Evolutionary conservation across 92 coral and sea anemone species (phyloP).

Genomic region (Epizoanthus scotinus): DNA sequence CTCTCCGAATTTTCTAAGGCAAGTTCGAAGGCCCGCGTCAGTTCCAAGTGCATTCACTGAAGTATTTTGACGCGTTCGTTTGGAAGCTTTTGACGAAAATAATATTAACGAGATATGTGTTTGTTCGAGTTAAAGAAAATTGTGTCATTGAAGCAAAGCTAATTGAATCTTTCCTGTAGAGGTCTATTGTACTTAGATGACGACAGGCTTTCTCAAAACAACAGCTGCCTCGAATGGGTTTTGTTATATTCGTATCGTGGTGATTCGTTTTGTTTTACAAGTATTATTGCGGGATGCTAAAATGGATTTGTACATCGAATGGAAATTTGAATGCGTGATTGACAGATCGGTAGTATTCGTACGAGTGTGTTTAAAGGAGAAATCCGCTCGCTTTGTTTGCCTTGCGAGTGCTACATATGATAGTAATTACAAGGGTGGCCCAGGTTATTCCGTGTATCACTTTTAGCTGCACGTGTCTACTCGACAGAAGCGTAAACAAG

Average conservation of each 20-base stretch:
- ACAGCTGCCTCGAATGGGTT: constrained; percentile 42
- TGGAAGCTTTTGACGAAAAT: constrained; percentile 15
- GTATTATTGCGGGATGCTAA: constrained; percentile 36
- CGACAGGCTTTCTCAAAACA: constrained; percentile 33
- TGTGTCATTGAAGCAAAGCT: constrained; percentile 36
- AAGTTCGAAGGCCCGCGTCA: neutral
- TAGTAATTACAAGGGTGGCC: constrained; percentile 20
- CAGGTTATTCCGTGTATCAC: constrained; percentile 20
- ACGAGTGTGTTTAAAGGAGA: constrained; percentile 25
- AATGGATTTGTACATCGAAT: constrained; percentile 23
- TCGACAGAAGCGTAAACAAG: constrained; percentile 33
- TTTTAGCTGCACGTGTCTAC: constrained; percentile 32
- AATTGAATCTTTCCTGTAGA: constrained; percentile 48
- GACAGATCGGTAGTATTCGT: constrained; percentile 23
- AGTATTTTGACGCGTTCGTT: neutral
- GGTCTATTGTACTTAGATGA: constrained; percentile 35
- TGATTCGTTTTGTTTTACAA: constrained; percentile 40
- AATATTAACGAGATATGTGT: constrained; percentile 42
- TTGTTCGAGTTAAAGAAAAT: constrained; percentile 30
- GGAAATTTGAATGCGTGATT: constrained; percentile 39
- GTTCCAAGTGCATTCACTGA: neutral
- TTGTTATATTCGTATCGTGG: constrained; percentile 32
- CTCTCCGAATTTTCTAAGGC: neutral
- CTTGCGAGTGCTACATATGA: constrained; percentile 26
- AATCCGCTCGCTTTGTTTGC: constrained; percentile 44